Conservation (phyloP, 2,797 vertebrate species). For the Atherinosoma microstoma region DNA sequence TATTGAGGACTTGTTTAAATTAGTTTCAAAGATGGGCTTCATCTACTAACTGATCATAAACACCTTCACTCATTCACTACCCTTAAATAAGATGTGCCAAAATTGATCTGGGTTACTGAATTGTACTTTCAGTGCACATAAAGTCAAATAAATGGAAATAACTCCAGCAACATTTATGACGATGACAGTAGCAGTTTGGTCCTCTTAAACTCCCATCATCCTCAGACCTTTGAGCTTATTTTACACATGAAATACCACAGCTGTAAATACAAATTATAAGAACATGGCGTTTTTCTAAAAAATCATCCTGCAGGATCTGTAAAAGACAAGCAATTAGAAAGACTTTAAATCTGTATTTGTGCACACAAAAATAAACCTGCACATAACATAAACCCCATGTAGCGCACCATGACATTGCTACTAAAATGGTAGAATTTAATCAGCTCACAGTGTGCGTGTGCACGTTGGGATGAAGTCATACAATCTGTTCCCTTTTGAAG, state of each 20-base stretch:
- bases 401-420: neutral
- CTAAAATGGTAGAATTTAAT: constrained; percentile 18
- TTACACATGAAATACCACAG: too few relatives aligned
- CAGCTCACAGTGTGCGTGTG: constrained; percentile 19
- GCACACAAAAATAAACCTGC: neutral
- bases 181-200: neutral
- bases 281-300: neutral
- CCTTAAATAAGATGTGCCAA: too few relatives aligned
- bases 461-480: constrained; percentile 57
- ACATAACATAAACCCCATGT: neutral
- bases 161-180: neutral
- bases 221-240: too few relatives aligned
- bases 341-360: neutral
- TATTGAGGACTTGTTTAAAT: neutral
- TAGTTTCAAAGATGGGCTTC: neutral
- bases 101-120: neutral
- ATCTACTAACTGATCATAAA: too few relatives aligned
- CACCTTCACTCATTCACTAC: neutral
- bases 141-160: neutral
- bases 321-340: neutral
- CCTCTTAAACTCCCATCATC: neutral
- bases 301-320: neutral
- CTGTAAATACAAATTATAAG: neutral
- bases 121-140: too few relatives aligned
- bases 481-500: constrained; percentile 55